A percentile compares a stretch with the other conserved stretches of the same genome.
These are phyloP conservation scores for Patella vulgata DNA, from an alignment of 1,140 invertebrate species.

Conservation along the genomic window DNA sequence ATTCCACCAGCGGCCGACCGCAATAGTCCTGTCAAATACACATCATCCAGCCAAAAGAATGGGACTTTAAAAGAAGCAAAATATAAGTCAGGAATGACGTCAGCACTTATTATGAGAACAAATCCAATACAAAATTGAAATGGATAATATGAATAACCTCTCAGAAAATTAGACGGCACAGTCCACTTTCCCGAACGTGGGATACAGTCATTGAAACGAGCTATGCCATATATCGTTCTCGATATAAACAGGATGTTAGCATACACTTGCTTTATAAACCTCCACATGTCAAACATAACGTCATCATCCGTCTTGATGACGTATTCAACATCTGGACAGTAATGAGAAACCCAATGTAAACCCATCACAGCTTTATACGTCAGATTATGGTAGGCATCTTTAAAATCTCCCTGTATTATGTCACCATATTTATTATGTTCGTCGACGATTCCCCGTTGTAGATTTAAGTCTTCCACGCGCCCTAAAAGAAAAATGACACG, in stretches of 20 bases:
- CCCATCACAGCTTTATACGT: slow-evolving; percentile 34
- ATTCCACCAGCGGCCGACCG: too few relatives aligned
- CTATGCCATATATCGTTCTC: not conserved
- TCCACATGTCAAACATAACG: slow-evolving; percentile 34
- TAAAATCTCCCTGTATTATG: slow-evolving; percentile 33
- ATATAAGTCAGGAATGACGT: slow-evolving; percentile 53
- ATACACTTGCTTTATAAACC: slow-evolving; percentile 6
- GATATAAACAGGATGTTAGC: not conserved
- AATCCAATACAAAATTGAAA: slow-evolving; percentile 60
- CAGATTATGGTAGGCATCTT: slow-evolving; percentile 32
- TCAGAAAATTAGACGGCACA: slow-evolving; percentile 19
- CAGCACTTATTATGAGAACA: slow-evolving; percentile 56
- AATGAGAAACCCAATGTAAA: slow-evolving; percentile 24
- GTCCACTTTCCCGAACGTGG: slow-evolving; percentile 4
- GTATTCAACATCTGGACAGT: slow-evolving; percentile 17
- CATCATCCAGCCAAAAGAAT: slow-evolving; percentile 59
- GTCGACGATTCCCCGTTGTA: slow-evolving; percentile 9
- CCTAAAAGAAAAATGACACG: slow-evolving; percentile 28
- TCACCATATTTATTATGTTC: slow-evolving; percentile 25
- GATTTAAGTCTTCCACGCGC: slow-evolving; percentile 2
- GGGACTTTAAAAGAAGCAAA: slow-evolving; percentile 35
- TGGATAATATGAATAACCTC: slow-evolving; percentile 15
- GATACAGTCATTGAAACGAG: not conserved
- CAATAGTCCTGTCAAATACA: slow-evolving; percentile 54
- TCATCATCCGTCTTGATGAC: slow-evolving; percentile 38